Conservation (phyloP, 2,113 vertebrate species). For the Odontophorus gujanensis region DNA sequence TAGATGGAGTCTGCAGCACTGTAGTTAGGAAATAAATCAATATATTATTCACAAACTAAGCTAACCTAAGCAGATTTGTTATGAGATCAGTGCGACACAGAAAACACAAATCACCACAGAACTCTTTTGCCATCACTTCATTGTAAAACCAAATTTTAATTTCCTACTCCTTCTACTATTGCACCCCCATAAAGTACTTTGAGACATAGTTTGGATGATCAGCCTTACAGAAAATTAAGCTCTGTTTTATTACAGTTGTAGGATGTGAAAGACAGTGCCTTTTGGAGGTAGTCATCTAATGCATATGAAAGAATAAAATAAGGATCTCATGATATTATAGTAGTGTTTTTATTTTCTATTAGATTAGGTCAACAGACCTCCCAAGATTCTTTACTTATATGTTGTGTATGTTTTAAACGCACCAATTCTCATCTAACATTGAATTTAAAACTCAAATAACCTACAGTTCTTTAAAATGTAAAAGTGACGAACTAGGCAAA, state of each 20-base stretch:
- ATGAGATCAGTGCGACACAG: background rate
- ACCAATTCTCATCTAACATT: background rate
- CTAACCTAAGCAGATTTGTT: background rate
- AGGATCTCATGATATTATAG: background rate
- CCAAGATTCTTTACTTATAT: background rate
- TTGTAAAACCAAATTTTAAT: constrained; percentile 7
- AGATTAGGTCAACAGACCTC: background rate
- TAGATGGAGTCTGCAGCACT: background rate
- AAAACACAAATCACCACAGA: background rate
- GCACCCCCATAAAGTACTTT: background rate
- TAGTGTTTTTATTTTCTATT: background rate
- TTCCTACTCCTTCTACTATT: background rate
- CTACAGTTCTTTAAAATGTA: background rate
- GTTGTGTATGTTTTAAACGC: background rate
- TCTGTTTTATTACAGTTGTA: background rate
- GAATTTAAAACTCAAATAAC: background rate
- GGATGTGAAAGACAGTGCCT: background rate
- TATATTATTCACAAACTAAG: background rate
- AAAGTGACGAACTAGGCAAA: background rate
- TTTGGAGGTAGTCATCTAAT: background rate
- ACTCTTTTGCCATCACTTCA: background rate
- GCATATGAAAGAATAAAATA: background rate
- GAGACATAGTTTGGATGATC: background rate
- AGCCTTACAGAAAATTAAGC: background rate
- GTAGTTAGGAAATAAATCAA: background rate